Conservation (phyloP, 2,888 invertebrate species). For the Erannis defoliaria region DNA sequence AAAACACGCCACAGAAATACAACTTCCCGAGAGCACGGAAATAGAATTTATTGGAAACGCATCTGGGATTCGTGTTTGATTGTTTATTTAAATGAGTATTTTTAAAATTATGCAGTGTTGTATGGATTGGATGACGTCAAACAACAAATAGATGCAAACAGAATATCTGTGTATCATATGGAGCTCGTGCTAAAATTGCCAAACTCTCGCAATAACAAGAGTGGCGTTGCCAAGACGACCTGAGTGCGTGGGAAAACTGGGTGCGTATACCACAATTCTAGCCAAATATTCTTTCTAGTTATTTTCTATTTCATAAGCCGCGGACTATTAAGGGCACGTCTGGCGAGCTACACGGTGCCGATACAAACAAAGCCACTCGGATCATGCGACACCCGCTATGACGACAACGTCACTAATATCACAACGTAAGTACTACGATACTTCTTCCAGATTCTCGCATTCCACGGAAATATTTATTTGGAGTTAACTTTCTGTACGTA, state of each 20-base stretch:
- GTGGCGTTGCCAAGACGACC: conserved; percentile 45
- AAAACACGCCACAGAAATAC: conserved; percentile 46
- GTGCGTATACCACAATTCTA: conserved; percentile 38
- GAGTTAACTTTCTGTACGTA: no score
- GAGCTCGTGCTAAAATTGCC: conserved; percentile 28
- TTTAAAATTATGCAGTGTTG: conserved; percentile 27
- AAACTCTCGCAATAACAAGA: conserved; percentile 43
- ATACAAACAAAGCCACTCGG: conserved; percentile 35
- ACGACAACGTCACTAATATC: conserved; percentile 4
- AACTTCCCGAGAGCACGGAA: conserved; percentile 43
- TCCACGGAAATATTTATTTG: no score
- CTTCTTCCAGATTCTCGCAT: no score
- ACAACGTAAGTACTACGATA: background rate
- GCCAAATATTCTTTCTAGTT: conserved; percentile 41
- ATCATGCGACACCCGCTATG: conserved; percentile 28
- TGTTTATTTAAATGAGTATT: conserved; percentile 41
- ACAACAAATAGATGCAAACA: conserved; percentile 21
- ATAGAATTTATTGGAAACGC: conserved; percentile 46
- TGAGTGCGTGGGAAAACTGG: conserved; percentile 48
- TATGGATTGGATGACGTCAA: conserved; percentile 29
- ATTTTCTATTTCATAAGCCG: conserved; percentile 38
- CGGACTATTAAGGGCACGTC: conserved; percentile 37
- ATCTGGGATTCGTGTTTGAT: conserved; percentile 41
- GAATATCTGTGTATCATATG: conserved; percentile 24
- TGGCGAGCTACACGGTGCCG: conserved; percentile 28